Percentiles rank a stretch among this genome's conserved stretches.
Conservation (phyloP, 2,888 invertebrate species). For the Melanostoma scalare region DNA sequence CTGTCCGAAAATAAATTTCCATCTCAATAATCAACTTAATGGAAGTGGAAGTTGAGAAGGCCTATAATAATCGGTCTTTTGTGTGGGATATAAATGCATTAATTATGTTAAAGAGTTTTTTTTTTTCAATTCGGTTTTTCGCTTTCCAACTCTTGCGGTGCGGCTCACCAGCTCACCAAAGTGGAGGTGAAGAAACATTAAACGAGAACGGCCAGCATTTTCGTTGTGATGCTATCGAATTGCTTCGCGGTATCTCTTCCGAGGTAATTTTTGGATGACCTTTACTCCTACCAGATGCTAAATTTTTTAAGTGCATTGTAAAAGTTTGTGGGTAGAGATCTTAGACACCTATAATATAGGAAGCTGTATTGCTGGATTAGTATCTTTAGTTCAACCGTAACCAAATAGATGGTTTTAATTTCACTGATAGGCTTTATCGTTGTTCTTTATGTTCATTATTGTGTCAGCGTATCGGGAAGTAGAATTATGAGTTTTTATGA, state of each 20-base stretch:
- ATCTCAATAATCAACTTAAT: slow-evolving; percentile 70
- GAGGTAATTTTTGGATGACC: slow-evolving; percentile 42
- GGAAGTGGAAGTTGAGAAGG: slow-evolving; percentile 63
- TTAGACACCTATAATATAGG: background rate
- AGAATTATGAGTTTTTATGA: slow-evolving; percentile 5
- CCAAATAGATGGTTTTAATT: slow-evolving; percentile 21
- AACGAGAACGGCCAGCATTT: slow-evolving; percentile 28
- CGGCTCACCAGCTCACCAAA: slow-evolving; percentile 9
- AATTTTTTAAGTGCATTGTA: slow-evolving; percentile 50
- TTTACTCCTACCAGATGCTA: slow-evolving; percentile 61
- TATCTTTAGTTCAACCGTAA: slow-evolving; percentile 1
- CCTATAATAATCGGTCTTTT: slow-evolving; percentile 62
- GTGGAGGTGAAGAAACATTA: slow-evolving; percentile 51
- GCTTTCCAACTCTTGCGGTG: slow-evolving; percentile 5
- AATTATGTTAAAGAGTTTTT: slow-evolving; percentile 68
- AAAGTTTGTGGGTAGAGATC: slow-evolving; percentile 24
- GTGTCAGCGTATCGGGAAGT: slow-evolving; percentile 28
- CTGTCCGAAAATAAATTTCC: slow-evolving; percentile 49
- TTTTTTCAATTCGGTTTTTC: slow-evolving; percentile 32
- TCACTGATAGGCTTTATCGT: slow-evolving; percentile 24
- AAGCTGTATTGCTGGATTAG: slow-evolving; percentile 10
- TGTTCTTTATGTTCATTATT: slow-evolving; percentile 9
- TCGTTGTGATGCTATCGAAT: slow-evolving; percentile 39
- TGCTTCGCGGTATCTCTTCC: slow-evolving; percentile 27
- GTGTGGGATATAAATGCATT: slow-evolving; percentile 72